Evolutionary conservation across 1,140 invertebrate species (phyloP).

Genomic region (Brachionus angularis): DNA sequence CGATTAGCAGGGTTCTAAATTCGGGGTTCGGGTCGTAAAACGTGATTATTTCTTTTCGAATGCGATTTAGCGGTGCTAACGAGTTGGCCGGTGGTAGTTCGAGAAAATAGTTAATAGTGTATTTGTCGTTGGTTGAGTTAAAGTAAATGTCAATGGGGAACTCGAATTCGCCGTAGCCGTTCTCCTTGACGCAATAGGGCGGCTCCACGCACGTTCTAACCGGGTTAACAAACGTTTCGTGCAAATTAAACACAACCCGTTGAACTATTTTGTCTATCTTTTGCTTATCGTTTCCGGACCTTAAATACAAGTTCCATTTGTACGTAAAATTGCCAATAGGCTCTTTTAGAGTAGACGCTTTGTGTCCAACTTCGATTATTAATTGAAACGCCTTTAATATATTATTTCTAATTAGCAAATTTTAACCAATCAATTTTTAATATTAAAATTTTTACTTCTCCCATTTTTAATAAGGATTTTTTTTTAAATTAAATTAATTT

Average conservation of each 20-base stretch:
- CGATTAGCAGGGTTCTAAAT: conserved; percentile 18
- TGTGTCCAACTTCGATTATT: conserved; percentile 37
- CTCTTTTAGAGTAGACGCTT: conserved; percentile 28
- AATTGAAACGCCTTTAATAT: conserved; percentile 30
- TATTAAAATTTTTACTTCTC: too few relatives aligned
- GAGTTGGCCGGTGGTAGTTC: conserved; percentile 17
- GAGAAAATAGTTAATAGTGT: conserved; percentile 26
- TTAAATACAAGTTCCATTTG: conserved; percentile 40
- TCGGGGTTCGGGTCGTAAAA: conserved; percentile 31
- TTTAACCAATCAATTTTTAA: too few relatives aligned
- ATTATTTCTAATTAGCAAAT: neutral
- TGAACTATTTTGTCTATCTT: conserved; percentile 38
- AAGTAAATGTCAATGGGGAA: conserved; percentile 39
- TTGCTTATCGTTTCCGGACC: conserved; percentile 27
- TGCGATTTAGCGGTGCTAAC: neutral
- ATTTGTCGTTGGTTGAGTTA: conserved; percentile 26
- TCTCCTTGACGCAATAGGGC: conserved; percentile 39
- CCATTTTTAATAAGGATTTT: too few relatives aligned
- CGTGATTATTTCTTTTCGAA: conserved; percentile 30
- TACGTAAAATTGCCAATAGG: conserved; percentile 30
- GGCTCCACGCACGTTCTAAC: neutral
- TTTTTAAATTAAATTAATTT: too few relatives aligned
- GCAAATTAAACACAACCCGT: conserved; percentile 34
- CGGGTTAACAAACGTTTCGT: conserved; percentile 34
- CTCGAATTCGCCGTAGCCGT: conserved; percentile 42